phyloP scores from a whole-genome alignment of 2,888 invertebrate species.

The Proisotoma minuta region DNA sequence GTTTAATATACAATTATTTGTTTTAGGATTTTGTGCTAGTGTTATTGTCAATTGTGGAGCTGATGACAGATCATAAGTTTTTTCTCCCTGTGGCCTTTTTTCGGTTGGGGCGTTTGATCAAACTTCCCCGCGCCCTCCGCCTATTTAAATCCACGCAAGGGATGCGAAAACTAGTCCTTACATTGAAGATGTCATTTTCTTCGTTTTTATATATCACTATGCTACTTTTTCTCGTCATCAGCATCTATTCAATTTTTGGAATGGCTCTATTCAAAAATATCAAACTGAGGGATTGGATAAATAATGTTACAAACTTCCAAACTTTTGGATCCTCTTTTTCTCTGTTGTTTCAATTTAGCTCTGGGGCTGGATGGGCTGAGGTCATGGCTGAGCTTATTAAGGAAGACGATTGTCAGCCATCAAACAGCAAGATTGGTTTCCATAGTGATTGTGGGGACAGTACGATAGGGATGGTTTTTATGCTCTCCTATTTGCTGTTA shows the following conservation, averaged over 20 bases:
- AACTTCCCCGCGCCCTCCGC: constrained; percentile 94
- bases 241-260: constrained; percentile 98
- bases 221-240: constrained; percentile 95
- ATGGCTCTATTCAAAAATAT: constrained; percentile 99
- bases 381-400: constrained; percentile 93
- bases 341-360: constrained; percentile 95
- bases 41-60: constrained; percentile 62
- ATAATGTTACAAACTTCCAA: constrained; percentile 97
- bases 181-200: constrained; percentile 96
- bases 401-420: constrained; percentile 83
- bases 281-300: constrained; percentile 79
- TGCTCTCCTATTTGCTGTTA: constrained; percentile 93
- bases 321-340: constrained; percentile 98
- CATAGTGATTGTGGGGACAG: constrained; percentile 77
- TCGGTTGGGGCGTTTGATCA: constrained; percentile 95
- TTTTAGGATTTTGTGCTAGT: constrained; percentile 14
- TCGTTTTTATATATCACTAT: constrained; percentile 98
- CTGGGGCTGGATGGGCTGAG: constrained; percentile 94
- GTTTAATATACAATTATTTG: too few relatives aligned
- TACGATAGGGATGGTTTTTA: constrained; percentile 88
- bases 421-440: constrained; percentile 77
- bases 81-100: constrained; percentile 96
- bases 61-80: constrained; percentile 92
- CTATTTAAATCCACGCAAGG: constrained; percentile 98
- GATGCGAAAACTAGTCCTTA: constrained; percentile 93